Base-by-base conservation (phyloP, 30 jellyfish, hydroid and myxozoan species). In the Turritopsis rubra region DNA sequence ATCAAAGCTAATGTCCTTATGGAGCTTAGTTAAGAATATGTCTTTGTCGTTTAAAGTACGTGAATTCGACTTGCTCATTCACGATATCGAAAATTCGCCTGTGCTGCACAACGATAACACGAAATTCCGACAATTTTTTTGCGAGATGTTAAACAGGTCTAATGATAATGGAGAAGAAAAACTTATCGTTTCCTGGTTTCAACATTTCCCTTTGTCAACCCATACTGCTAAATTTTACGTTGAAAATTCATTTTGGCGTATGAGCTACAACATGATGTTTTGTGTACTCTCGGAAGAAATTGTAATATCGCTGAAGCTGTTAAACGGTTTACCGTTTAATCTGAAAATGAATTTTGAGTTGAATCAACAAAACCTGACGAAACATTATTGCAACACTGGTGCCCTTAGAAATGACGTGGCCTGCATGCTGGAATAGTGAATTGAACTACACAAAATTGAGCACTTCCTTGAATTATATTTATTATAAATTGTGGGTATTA, bases 171-270 rank as follows among this genome's bases (percentile, higher is more conserved):
- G 82, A 24, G 31, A 22, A 16, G 82, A 74, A 24, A 74, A 74
- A 30, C 31, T 74, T 0, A 74, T 74, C 24, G 82, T 74, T 18
- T n/a, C 19, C 13, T 74, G 53, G 53, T 74, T 74, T 21, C 52
- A 74, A 23, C 53, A 13, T 1, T 74, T 74, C 17, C 82, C 82
- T 1, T 52, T 74, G 24, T 23, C 82, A 7, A 26, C 28, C 13
- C 28, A 74, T 9, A n/a, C 65, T 8, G 82, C 16, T 13, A 74
- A 74, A 30, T 74, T 16, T 74, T 74, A 74, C n/a, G 1, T 23
- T 22, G 82, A 74, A 18, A 16, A 74, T 74, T 74, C 82, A 24
- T 74, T 74, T 74, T 74, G 82, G 82, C 53, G 82, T 7, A 74
- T 74, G 82, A 30, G 21, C 17, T 74, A 74, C 65, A 24, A 26